These are phyloP conservation scores for Druon quercuslanigerum DNA, from an alignment of 1,140 invertebrate species.

Conservation along the genomic window DNA sequence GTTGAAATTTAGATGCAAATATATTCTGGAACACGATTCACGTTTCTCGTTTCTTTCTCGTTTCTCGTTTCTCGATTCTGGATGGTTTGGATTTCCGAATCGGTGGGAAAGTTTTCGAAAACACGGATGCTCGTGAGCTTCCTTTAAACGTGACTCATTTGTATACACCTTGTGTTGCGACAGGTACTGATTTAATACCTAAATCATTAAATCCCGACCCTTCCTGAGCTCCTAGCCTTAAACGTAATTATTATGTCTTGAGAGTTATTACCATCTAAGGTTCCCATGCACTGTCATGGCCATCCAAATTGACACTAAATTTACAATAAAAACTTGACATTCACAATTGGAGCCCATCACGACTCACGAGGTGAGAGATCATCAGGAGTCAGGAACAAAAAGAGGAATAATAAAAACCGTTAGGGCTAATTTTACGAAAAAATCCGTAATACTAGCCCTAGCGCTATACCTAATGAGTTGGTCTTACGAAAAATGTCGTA, in stretches of 20 bases:
- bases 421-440: no score
- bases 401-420: no score
- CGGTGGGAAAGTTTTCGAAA: constrained; percentile 15
- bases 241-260: constrained; percentile 13
- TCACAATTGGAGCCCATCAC: no score
- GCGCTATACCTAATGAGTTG: no score
- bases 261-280: constrained; percentile 8
- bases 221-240: constrained; percentile 10
- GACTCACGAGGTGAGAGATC: no score
- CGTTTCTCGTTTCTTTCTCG: neutral
- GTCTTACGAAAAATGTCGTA: no score
- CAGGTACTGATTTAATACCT: constrained; percentile 23
- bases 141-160: constrained; percentile 29
- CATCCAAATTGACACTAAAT: constrained; percentile 11
- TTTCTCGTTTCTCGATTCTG: neutral
- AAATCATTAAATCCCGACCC: constrained; percentile 29
- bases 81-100: neutral
- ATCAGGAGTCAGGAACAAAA: no score
- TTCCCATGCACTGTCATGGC: neutral
- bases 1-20: neutral
- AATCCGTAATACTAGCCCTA: no score
- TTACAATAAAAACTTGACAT: no score
- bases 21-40: neutral
- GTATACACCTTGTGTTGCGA: constrained; percentile 12
- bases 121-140: constrained; percentile 16